These are phyloP conservation scores for Microtus ochrogaster DNA, from an alignment of 2,113 vertebrate species.

Conservation along the genomic window DNA sequence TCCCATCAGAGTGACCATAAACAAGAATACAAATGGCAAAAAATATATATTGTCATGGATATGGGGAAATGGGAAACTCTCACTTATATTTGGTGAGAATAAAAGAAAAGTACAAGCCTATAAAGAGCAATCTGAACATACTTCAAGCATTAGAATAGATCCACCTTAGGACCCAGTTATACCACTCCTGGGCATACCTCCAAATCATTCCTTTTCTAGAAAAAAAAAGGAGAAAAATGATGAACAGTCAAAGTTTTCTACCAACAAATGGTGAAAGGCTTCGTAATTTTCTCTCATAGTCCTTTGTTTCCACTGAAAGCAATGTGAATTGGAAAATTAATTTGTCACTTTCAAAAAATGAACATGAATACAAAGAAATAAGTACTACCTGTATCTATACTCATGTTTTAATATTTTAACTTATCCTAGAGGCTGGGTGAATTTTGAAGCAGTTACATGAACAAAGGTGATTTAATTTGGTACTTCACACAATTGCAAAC, in stretches of 20 bases:
- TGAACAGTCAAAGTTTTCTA: not conserved
- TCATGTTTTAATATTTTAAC: slow-evolving; percentile 56
- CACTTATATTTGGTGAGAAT: not conserved
- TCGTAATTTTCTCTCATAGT: not conserved
- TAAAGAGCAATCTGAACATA: not conserved
- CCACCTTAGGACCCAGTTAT: rapidly evolving
- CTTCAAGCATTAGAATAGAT: not conserved
- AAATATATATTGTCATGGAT: no score
- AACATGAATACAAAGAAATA: slow-evolving; percentile 61
- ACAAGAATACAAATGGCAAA: not conserved
- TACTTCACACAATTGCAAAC: slow-evolving; percentile 1
- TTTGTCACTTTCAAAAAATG: slow-evolving; percentile 49
- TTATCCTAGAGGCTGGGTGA: slow-evolving; percentile 2
- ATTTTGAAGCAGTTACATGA: slow-evolving; percentile 39
- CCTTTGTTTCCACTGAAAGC: slow-evolving; percentile 41
- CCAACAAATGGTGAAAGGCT: not conserved
- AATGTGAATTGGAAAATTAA: slow-evolving; percentile 58
- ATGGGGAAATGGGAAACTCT: not conserved
- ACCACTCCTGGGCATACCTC: no score
- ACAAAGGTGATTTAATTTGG: slow-evolving; percentile 58
- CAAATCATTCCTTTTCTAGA: not conserved
- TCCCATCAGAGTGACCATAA: not conserved
- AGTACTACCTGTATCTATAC: slow-evolving; percentile 35
- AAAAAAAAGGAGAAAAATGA: not conserved
- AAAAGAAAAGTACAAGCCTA: not conserved